Evolutionary conservation across 2,888 invertebrate genomes (phyloP), one percentile per base, ranked within the genome.

Genomic region (Allophyes oxyacanthae): DNA sequence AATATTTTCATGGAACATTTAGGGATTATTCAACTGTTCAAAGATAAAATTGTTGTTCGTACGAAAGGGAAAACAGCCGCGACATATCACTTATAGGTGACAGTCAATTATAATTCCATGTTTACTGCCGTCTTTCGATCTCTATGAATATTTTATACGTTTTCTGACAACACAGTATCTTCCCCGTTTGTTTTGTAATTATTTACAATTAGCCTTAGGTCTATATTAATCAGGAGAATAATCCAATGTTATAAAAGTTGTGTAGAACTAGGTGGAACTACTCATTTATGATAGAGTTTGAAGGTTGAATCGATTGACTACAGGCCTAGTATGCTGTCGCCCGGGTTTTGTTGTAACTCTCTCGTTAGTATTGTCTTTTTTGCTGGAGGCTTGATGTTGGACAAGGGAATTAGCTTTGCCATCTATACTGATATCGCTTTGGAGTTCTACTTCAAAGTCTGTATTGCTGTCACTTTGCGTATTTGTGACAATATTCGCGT

Each of bases 11-110:
- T 20, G 20, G 20, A 4, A 20, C 4, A 20, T 20, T 20, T 20
- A 20, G 20, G 20, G 20, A 20, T 20, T 20, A 20, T 20, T 28
- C 28, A 67, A 25, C 10, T 33, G 13, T 38, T 11, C 20, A 11
- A 32, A 26, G 9, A 49, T 26, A 26, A 25, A 13, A 37, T 56
- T 63, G 61, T 48, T 58, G 61, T 68, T 68, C 68, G 52, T 50
- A 58, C 57, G 60, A 51, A 53, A 51, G 38, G 15, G 34, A 45
- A 55, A 15, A 34, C 62, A 85, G 83, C 85, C 83, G 85, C 85
- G 87, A 87, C 90, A 89, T 88, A 91, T 91, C 91, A 88, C 90
- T 85, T 80, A 83, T 79, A 76, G 72, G 86, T 88, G 89, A 87
- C 86, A 81, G 92, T 92, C 91, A 92, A 91, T 93, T 91, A 92